Base-by-base conservation (phyloP, 1,140 invertebrate genomes). In the Lycorma delicatula region DNA sequence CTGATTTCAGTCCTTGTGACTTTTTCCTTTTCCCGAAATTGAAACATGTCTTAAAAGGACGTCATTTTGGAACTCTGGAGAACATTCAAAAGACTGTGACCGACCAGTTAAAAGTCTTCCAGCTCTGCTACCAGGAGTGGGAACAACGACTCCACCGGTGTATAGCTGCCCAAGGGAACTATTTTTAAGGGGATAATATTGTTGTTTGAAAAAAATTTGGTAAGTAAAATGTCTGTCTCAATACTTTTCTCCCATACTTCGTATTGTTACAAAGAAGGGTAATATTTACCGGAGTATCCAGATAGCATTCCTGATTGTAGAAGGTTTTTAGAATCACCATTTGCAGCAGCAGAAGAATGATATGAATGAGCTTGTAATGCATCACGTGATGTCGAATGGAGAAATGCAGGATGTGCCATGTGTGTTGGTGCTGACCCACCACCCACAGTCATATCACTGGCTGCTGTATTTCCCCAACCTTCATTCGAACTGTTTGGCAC, bases 281-380 rank as follows among this genome's bases (percentile, higher is more conserved):
- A n/a, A n/a, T n/a, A n/a, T n/a, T 70, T 74, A 81, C 80, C 82
- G 56, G 82, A 79, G 68, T 87, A 86, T 55, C 83, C 83, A 36
- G 82, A 78, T 18, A 87, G 75, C 73, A 86, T 84, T 12, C 84
- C 77, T 46, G 83, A 82, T 70, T 83, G 84, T 59, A 88, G 76
- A 66, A 86, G 77, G 16, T 85, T 84, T 70, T 89, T 89, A 55
- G 81, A 81, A 61, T 88, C 85, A 27, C 75, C 74, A 54, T 76
- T 75, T 52, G 74, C 27, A 3, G 36, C 13, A 4, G 36, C 13
- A 12, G 18, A 6, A 13, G 49, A 26, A 20, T 51, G 49, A n/a
- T 51, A 28, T 0, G 20, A n/a, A 28, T 27, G 27, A 13, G 56
- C 47, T 1, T 46, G 56, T 18, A 57, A 28, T 9, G 46, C 5